Evolutionary conservation across 1,140 invertebrate genomes (phyloP), one percentile per base, ranked within the genome.

Genomic region (Hermetia illucens): DNA sequence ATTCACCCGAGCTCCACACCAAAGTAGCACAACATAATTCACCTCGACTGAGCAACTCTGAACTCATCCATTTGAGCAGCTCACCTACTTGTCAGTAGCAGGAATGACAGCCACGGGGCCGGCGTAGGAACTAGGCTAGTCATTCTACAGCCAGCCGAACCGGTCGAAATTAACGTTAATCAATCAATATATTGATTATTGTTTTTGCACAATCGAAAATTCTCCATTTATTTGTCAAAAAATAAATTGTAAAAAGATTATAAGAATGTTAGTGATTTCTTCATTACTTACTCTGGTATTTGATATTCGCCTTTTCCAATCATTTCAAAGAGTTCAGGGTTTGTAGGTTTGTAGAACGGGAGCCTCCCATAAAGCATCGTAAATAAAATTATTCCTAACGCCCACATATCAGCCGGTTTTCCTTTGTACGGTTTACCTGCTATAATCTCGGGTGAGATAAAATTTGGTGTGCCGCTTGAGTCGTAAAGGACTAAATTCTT

Each of bases 301-400:
- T 62, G 62, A 52, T 72, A 81, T 43, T 77, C 74, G 6, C 70
- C 75, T 24, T 69, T 58, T 62, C 76, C 79, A 21, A 87, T 87
- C 53, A 84, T 80, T 43, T 72, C 72, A 51, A 86, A 87, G n/a
- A 89, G 61, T 57, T 83, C 77, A 9, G 78, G 74, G 2, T 82
- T 74, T 47, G 70, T 75, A 24, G 71, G 76, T 53, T 87, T 81
- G 53, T 83, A 87, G 64, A 87, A 89, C 0, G 83, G 84, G 56
- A 87, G 85, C 59, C 85, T 79, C n/a, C 82, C 82, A 57, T 82
- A 87, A 3, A 89, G 62, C 81, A 87, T 86, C 1, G 82, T 86
- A 54, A 77, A 89, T 5, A 87, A 58, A 4, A 87, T 77, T 17
- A 89, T 81, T 5, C 83, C 83, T 2, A 87, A 50, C 3, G 83